phyloP scores from a whole-genome alignment of 53 echinoderm and acorn worm species.

The Crossaster papposus region DNA sequence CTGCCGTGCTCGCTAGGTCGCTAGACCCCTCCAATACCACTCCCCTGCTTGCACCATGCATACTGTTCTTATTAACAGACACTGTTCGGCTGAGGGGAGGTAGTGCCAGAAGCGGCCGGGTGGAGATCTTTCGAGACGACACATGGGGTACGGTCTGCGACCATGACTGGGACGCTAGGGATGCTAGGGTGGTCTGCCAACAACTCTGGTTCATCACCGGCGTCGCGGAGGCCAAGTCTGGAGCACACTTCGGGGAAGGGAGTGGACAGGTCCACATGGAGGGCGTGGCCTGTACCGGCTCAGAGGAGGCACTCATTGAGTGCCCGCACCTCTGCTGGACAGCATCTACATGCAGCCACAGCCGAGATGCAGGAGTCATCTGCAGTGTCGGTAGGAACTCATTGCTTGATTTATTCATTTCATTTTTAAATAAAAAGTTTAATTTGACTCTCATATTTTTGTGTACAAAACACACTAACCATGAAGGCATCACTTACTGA shows the following conservation, averaged over 20 bases:
- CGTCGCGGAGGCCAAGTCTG: conserved; percentile 19
- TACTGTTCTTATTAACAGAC: too few species aligned
- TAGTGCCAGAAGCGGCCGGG: background rate
- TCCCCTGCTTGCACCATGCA: background rate
- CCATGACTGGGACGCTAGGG: conserved; percentile 29
- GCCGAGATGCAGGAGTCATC: conserved; percentile 11
- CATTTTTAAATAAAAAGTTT: too few species aligned
- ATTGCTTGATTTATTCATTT: too few species aligned
- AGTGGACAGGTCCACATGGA: background rate
- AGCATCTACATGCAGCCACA: background rate
- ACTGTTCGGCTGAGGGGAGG: conserved; percentile 13
- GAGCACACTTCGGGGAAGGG: conserved; percentile 5
- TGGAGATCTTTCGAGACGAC: conserved; percentile 25
- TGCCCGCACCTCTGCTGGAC: background rate
- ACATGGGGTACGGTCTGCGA: conserved; percentile 33
- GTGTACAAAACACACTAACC: too few species aligned
- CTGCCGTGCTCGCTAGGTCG: too few species aligned
- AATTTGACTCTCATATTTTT: too few species aligned
- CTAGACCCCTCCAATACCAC: too few species aligned
- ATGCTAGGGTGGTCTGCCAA: conserved; percentile 32
- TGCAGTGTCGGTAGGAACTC: background rate
- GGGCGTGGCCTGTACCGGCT: conserved; percentile 9
- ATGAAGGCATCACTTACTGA: too few species aligned
- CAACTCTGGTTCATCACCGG: conserved; percentile 34
- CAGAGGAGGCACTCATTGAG: background rate